Conservation (phyloP, 2,113 vertebrate species). For the Vulpes lagopus region DNA sequence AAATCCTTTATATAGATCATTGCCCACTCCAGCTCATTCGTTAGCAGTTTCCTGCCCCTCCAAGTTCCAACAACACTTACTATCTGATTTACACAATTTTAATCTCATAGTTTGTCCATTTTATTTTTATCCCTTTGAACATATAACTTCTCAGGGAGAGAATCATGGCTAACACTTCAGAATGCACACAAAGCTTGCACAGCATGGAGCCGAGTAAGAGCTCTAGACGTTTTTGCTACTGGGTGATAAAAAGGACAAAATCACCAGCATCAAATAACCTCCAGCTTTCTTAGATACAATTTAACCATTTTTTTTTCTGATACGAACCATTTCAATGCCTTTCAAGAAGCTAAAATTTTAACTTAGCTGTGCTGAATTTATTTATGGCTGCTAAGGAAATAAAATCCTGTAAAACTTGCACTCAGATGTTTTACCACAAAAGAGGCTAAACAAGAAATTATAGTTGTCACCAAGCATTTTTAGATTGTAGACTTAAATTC, state of each 20-base stretch:
- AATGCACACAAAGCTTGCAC: not conserved
- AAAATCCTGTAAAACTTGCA: not conserved
- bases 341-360: constrained; percentile 53
- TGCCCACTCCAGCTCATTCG: not conserved
- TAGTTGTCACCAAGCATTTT: constrained; percentile 1
- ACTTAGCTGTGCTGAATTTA: constrained; percentile 25
- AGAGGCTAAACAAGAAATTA: constrained; percentile 45
- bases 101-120: not conserved
- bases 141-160: not conserved
- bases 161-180: not conserved
- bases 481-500: not conserved
- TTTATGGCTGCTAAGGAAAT: not conserved
- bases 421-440: constrained; percentile 1
- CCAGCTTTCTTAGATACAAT: constrained; percentile 44
- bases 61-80: not conserved
- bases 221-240: not conserved
- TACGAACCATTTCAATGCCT: not conserved
- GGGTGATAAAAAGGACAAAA: not conserved
- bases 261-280: not conserved
- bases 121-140: not conserved
- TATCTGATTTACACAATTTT: not conserved
- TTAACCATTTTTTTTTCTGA: constrained; percentile 40
- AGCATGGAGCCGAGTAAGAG: not conserved
- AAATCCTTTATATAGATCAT: not conserved
- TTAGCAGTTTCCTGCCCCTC: not conserved